Conservation (phyloP, 2,113 vertebrate genomes). For the Pristiophorus japonicus region DNA sequence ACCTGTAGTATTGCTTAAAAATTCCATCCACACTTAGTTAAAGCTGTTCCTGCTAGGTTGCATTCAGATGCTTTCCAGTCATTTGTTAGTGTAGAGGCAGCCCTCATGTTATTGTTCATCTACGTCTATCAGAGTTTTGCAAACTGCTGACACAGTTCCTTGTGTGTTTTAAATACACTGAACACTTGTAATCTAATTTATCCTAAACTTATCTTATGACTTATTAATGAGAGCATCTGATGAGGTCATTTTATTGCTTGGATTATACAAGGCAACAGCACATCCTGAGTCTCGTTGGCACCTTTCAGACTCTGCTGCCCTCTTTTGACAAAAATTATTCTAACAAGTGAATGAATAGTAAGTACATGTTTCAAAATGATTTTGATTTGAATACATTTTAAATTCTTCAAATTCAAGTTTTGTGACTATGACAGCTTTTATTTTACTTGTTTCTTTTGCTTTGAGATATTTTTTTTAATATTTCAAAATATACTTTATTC, state of each 20-base stretch:
- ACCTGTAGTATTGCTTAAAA: neutral
- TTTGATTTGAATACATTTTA: neutral
- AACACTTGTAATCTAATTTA: slow-evolving; percentile 22
- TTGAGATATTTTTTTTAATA: too few species aligned
- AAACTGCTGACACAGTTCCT: slow-evolving; percentile 13
- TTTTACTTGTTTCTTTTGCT: neutral
- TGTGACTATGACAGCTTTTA: too few species aligned
- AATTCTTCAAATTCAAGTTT: neutral
- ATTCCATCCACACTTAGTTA: too few species aligned
- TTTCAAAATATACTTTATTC: too few species aligned
- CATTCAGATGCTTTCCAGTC: neutral
- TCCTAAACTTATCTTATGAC: neutral
- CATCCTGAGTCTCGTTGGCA: too few species aligned
- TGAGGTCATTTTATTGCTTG: neutral
- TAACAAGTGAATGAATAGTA: neutral
- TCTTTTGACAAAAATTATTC: neutral
- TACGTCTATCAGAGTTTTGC: neutral
- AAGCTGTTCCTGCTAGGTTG: neutral
- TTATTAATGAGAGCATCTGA: slow-evolving; percentile 19
- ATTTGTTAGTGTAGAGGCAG: neutral
- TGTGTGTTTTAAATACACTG: slow-evolving; percentile 13
- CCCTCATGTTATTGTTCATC: neutral
- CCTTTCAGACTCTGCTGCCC: slow-evolving; percentile 18
- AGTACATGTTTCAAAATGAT: neutral
- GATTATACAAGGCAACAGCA: neutral